Evolutionary conservation across 2,888 invertebrate species (phyloP).

Genomic region (Schizotus pectinicornis): DNA sequence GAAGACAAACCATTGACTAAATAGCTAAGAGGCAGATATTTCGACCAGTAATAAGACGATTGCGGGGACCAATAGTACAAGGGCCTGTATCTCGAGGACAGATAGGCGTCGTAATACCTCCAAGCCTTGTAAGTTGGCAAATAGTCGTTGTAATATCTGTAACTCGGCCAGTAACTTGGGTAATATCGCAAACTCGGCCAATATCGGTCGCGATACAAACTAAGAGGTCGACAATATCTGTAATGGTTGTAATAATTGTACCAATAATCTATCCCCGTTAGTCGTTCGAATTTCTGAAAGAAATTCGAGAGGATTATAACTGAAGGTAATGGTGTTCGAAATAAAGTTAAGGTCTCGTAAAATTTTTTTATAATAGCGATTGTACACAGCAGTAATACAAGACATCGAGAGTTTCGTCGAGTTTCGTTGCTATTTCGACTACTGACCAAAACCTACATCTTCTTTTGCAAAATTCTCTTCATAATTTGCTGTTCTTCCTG

Average conservation of each 20-base stretch:
- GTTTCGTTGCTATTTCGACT: too few relatives aligned
- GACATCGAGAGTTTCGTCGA: too few relatives aligned
- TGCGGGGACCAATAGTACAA: slow-evolving; percentile 12
- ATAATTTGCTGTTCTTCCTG: slow-evolving; percentile 20
- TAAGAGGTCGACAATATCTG: slow-evolving; percentile 42
- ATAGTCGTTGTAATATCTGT: slow-evolving; percentile 6
- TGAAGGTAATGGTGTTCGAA: neutral
- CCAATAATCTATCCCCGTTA: slow-evolving; percentile 21
- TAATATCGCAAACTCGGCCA: slow-evolving; percentile 34
- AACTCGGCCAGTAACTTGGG: slow-evolving; percentile 25
- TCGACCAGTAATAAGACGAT: slow-evolving; percentile 24
- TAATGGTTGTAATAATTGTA: slow-evolving; percentile 25
- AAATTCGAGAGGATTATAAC: slow-evolving; percentile 13
- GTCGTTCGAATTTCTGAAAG: slow-evolving; percentile 21
- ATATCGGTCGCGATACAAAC: slow-evolving; percentile 46
- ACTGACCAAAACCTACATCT: slow-evolving; percentile 2
- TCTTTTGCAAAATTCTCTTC: slow-evolving; percentile 14
- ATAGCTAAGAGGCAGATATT: slow-evolving; percentile 26
- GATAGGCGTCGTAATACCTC: slow-evolving; percentile 4
- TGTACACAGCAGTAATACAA: neutral
- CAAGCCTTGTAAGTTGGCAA: neutral
- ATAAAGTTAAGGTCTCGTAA: neutral
- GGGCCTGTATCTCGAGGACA: neutral
- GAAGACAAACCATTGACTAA: slow-evolving; percentile 4
- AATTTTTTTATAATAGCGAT: neutral